Conservation (phyloP, 2,113 vertebrate genomes). For the Cheirogaleus medius region DNA sequence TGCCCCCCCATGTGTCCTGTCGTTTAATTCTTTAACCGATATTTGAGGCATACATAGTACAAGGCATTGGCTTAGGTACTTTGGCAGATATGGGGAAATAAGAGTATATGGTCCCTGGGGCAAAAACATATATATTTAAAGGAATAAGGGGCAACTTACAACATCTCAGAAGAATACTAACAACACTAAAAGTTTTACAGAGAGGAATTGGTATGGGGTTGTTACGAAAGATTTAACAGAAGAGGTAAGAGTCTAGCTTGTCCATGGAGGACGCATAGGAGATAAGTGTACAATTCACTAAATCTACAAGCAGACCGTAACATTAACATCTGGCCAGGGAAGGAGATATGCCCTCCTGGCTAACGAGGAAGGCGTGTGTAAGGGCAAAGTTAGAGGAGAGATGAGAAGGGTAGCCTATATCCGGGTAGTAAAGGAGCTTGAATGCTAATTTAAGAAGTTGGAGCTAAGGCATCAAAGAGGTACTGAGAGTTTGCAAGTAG, state of each 20-base stretch:
- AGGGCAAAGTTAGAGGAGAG: background rate
- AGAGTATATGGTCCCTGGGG: background rate
- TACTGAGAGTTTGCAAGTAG: background rate
- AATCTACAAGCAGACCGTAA: background rate
- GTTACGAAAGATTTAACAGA: background rate
- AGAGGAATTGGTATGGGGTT: background rate
- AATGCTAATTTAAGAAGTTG: background rate
- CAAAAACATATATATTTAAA: background rate
- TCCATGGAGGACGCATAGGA: background rate
- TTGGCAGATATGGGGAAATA: background rate
- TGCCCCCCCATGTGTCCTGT: background rate
- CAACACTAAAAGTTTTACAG: background rate
- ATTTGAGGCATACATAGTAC: background rate
- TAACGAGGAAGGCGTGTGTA: background rate
- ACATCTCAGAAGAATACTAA: background rate
- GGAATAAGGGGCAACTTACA: background rate
- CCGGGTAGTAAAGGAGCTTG: background rate
- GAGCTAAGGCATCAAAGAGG: background rate
- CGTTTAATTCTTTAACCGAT: background rate
- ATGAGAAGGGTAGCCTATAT: background rate
- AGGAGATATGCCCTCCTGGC: background rate
- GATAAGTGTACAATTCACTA: background rate
- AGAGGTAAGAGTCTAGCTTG: background rate
- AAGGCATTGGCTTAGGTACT: background rate
- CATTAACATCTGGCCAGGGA: background rate